Evolutionary conservation across 2,113 vertebrate genomes (phyloP).

Genomic region (Lepisosteus oculatus): DNA sequence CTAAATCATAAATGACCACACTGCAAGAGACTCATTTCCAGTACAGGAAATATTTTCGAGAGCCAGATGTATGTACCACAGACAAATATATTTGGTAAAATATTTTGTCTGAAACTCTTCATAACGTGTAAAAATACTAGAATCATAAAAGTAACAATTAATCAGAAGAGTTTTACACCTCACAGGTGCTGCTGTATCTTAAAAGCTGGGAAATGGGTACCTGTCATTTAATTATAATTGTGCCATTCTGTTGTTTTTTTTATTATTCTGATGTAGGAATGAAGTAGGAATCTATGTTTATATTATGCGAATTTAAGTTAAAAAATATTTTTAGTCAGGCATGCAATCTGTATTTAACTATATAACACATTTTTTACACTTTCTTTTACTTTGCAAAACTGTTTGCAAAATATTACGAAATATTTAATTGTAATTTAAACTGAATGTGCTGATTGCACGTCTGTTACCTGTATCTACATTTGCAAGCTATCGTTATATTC

Average conservation of each 20-base stretch:
- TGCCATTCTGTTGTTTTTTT: background rate
- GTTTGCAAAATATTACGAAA: too few relatives aligned
- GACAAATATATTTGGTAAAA: background rate
- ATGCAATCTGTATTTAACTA: constrained; percentile 7
- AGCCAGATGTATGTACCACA: background rate
- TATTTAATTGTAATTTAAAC: too few relatives aligned
- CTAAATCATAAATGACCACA: constrained; percentile 50
- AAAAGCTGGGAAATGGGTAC: background rate
- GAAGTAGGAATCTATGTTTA: too few relatives aligned
- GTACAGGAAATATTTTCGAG: too few relatives aligned
- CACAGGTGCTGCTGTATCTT: background rate
- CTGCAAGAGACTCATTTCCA: constrained; percentile 1
- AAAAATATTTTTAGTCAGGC: background rate
- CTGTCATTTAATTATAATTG: background rate
- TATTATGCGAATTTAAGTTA: too few relatives aligned
- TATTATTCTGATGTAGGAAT: background rate
- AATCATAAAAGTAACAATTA: background rate
- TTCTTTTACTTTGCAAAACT: too few relatives aligned
- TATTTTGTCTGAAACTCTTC: background rate
- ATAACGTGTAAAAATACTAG: background rate
- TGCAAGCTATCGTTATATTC: too few relatives aligned
- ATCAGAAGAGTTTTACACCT: background rate
- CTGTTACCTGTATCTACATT: too few relatives aligned
- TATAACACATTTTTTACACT: background rate
- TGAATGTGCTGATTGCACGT: too few relatives aligned